A percentile compares a stretch with the other conserved stretches of the same genome.
phyloP scores from a whole-genome alignment of 1,140 invertebrate genomes.

The Megathymus violae region DNA sequence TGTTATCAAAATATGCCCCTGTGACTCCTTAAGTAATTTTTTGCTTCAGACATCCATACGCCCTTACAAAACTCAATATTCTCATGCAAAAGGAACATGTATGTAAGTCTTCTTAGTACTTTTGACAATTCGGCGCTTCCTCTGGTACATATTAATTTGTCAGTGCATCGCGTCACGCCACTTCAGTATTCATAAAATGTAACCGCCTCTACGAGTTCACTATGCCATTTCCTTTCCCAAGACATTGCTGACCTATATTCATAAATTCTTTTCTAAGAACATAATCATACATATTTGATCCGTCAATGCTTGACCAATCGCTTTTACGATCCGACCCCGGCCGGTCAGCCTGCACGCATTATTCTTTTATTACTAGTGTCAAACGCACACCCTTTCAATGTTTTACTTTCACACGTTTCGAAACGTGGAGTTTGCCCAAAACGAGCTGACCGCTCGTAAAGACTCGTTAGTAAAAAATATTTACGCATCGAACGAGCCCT shows the following conservation, averaged over 20 bases:
- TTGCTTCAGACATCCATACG: too few relatives aligned
- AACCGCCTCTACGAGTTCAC: slow-evolving; percentile 5
- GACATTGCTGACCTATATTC: slow-evolving; percentile 74
- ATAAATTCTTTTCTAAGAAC: slow-evolving; percentile 52
- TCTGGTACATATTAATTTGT: not conserved
- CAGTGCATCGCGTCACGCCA: slow-evolving; percentile 19
- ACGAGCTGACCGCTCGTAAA: slow-evolving; percentile 67
- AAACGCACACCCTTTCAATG: slow-evolving; percentile 64
- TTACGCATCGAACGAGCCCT: slow-evolving; percentile 44
- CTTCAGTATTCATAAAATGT: slow-evolving; percentile 12
- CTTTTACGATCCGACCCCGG: slow-evolving; percentile 64
- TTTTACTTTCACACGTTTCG: slow-evolving; percentile 80
- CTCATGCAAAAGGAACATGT: too few relatives aligned
- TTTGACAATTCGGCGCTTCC: not conserved
- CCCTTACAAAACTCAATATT: too few relatives aligned
- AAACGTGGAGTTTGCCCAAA: slow-evolving; percentile 68
- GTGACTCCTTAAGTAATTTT: too few relatives aligned
- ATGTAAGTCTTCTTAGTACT: too few relatives aligned
- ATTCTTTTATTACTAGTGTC: slow-evolving; percentile 58
- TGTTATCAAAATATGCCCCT: too few relatives aligned
- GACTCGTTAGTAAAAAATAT: slow-evolving; percentile 56
- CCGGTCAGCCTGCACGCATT: slow-evolving; percentile 52
- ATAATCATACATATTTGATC: slow-evolving; percentile 64
- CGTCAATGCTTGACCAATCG: slow-evolving; percentile 77
- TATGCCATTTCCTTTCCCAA: slow-evolving; percentile 75